Conservation (phyloP, 2,888 invertebrate genomes). For the Boloria euphrosyne region DNA sequence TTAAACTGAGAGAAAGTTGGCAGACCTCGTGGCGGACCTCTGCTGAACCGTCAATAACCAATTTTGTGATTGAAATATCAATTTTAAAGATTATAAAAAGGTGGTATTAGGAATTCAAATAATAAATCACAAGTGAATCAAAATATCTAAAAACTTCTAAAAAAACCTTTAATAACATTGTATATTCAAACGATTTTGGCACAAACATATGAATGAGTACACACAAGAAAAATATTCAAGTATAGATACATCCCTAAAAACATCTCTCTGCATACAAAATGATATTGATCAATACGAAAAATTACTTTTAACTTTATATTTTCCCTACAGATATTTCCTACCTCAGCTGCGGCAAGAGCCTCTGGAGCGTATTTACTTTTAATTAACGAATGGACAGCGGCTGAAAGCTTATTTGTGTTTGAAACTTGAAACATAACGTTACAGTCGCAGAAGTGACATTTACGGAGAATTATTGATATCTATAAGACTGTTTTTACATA, state of each 20-base stretch:
- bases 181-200: no score
- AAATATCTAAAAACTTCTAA: no score
- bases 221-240: no score
- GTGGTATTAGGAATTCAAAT: no score
- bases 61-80: no score
- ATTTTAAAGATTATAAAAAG: no score
- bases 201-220: no score
- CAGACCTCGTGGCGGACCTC: no score
- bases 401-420: slow-evolving; percentile 26
- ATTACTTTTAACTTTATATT: neutral
- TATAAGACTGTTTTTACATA: neutral
- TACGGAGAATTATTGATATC: neutral
- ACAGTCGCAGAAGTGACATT: slow-evolving; percentile 7
- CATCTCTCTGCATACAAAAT: neutral
- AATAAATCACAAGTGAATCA: no score
- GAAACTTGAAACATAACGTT: slow-evolving; percentile 8
- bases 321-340: slow-evolving; percentile 5
- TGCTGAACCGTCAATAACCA: no score
- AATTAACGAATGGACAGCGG: slow-evolving; percentile 34
- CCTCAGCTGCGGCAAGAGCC: neutral
- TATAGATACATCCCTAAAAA: neutral
- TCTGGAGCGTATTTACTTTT: slow-evolving; percentile 31
- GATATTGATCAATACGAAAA: neutral
- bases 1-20: no score
- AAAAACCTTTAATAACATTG: no score